Conservation (phyloP, 1,140 invertebrate genomes). For the Temnothorax curvispinosus region DNA sequence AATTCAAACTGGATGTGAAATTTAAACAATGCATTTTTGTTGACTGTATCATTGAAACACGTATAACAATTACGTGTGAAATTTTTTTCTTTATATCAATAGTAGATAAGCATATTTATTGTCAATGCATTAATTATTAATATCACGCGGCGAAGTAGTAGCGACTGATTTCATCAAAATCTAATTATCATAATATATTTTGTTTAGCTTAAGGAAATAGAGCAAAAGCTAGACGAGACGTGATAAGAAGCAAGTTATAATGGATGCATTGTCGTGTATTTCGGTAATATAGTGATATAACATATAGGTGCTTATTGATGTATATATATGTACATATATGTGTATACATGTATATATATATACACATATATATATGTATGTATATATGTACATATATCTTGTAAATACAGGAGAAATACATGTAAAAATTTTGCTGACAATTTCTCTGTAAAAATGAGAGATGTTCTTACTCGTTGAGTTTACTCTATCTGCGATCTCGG, state of each 20-base stretch:
- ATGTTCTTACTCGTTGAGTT: neutral
- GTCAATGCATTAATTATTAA: neutral
- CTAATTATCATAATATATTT: neutral
- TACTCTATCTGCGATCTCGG: slow-evolving; percentile 1
- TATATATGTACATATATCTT: neutral
- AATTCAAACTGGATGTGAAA: neutral
- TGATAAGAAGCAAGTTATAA: neutral
- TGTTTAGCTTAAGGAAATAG: neutral
- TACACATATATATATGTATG: no score
- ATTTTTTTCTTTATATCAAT: neutral
- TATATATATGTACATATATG: neutral
- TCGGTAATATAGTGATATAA: neutral
- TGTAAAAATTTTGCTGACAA: neutral
- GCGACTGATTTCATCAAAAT: neutral
- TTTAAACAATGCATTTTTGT: neutral
- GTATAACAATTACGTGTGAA: neutral
- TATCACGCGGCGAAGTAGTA: neutral
- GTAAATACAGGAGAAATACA: neutral
- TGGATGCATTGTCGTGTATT: neutral
- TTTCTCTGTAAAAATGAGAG: neutral
- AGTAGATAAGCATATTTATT: neutral
- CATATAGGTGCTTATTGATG: neutral
- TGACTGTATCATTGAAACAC: neutral
- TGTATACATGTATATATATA: no score
- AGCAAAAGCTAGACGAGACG: neutral